Conservation (phyloP, 1,140 invertebrate species). For the Heliconius eleuchia region DNA sequence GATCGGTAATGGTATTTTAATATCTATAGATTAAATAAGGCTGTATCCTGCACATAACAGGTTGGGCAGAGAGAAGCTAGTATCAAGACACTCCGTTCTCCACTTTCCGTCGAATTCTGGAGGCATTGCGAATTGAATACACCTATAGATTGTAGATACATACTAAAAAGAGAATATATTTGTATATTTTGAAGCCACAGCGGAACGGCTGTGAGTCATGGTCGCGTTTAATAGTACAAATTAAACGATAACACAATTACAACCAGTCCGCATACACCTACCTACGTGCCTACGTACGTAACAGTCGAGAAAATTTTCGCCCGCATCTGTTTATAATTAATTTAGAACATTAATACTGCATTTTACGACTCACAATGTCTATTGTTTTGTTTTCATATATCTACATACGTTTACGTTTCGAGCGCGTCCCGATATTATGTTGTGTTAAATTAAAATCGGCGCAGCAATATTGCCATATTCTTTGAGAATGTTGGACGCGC, state of each 20-base stretch:
- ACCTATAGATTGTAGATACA: too few relatives aligned
- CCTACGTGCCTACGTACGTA: background rate
- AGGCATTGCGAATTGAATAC: too few relatives aligned
- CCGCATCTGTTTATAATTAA: slow-evolving; percentile 73
- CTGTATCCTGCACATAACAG: too few relatives aligned
- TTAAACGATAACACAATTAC: slow-evolving; percentile 68
- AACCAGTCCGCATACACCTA: slow-evolving; percentile 44
- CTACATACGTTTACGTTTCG: slow-evolving; percentile 30
- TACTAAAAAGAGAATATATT: background rate
- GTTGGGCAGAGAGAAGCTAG: too few relatives aligned
- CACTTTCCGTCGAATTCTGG: too few relatives aligned
- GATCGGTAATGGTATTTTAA: background rate
- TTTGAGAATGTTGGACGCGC: slow-evolving; percentile 45
- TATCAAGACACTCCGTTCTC: too few relatives aligned
- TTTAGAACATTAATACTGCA: slow-evolving; percentile 70
- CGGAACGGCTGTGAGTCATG: slow-evolving; percentile 32
- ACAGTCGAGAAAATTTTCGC: slow-evolving; percentile 50
- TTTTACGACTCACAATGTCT: slow-evolving; percentile 54
- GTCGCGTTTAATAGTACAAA: slow-evolving; percentile 55
- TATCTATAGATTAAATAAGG: too few relatives aligned
- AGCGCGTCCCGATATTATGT: slow-evolving; percentile 44
- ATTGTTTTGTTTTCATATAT: slow-evolving; percentile 68
- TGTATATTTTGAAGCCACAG: background rate
- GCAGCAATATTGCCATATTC: slow-evolving; percentile 55
- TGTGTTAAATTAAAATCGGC: slow-evolving; percentile 68